Evolutionary conservation across 2,888 invertebrate species (phyloP), one percentile per base, ranked within the genome.

Genomic region (Danaus chrysippus): DNA sequence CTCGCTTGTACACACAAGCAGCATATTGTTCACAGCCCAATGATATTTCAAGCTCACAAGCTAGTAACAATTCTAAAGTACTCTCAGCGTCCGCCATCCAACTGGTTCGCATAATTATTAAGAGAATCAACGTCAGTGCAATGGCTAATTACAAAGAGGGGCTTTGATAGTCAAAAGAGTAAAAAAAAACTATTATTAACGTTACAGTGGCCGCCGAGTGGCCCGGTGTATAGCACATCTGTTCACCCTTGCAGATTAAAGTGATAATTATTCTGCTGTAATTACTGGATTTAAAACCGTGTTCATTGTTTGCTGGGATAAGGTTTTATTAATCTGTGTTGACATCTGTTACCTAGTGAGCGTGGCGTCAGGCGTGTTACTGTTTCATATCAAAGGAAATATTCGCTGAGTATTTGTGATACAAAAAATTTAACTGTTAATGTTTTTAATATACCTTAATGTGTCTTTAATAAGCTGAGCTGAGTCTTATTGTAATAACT

Each of bases 91-190:
- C 55, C 61, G 66, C 61, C 71, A 73, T 73, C 78, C 77, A 76
- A 78, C 80, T 76, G 79, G 79, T 76, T 74, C 72, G 76, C 74
- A 77, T 79, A 73, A 80, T 81, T 84, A 88, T 87, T 86, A 76
- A 81, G 73, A 76, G 82, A 86, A 83, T 86, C 84, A 82, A 82
- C 83, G 80, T 81, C 82, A 79, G 79, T 77, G 76, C 75, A 74
- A 83, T 84, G 81, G 84, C 86, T 89, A 89, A 88, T 90, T 90
- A 90, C 87, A 87, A 88, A 87, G 86, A 77, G 77, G 87, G 85
- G 80, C 82, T 82, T 84, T 80, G 77, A 80, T 82, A 82, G 82
- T 83, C 80, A 83, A 85, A 82, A 81, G 81, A 81, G 78, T 77
- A 84, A 83, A 83, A 81, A 73, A 73, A 73, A 76, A 82, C 83